Percentiles rank a stretch among this genome's conserved stretches.
These are phyloP conservation scores for Anguilla japonica DNA, from an alignment of 2,113 vertebrate species.

Conservation along the genomic window DNA sequence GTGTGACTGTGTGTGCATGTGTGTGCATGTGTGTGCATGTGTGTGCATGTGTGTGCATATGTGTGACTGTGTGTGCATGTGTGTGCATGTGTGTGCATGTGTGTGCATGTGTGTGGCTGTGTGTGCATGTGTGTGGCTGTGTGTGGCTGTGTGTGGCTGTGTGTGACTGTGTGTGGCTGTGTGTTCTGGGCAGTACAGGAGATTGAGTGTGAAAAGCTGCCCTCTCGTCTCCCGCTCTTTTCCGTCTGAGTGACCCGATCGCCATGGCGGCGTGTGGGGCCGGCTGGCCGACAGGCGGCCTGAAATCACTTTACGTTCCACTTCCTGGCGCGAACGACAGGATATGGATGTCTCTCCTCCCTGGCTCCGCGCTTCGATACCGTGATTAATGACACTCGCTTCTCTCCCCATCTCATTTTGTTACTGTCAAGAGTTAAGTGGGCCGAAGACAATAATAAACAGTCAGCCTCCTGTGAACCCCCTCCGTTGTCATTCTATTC, in stretches of 20 bases:
- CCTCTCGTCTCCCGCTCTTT: slow-evolving; percentile 35
- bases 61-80: too few relatives aligned
- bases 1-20: too few relatives aligned
- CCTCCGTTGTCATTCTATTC: slow-evolving; percentile 41
- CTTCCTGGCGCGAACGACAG: slow-evolving; percentile 52
- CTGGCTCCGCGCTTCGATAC: slow-evolving; percentile 56
- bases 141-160: neutral
- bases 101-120: too few relatives aligned
- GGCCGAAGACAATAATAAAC: slow-evolving; percentile 75
- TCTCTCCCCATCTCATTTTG: slow-evolving; percentile 72
- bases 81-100: too few relatives aligned
- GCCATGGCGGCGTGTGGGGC: slow-evolving; percentile 44
- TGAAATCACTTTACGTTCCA: slow-evolving; percentile 62
- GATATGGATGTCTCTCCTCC: slow-evolving; percentile 60
- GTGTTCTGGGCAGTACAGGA: neutral
- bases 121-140: neutral
- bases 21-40: too few relatives aligned
- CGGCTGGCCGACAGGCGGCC: slow-evolving; percentile 50
- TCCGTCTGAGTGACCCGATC: slow-evolving; percentile 43
- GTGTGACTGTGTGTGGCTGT: too few relatives aligned
- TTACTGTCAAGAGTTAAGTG: slow-evolving; percentile 75
- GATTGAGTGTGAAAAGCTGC: slow-evolving; percentile 18
- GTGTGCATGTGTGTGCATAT: too few relatives aligned
- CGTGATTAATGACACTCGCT: slow-evolving; percentile 71
- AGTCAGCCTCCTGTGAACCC: slow-evolving; percentile 70